Evolutionary conservation across 2,888 invertebrate genomes (phyloP).

Genomic region (Drosophila nr. fundita): DNA sequence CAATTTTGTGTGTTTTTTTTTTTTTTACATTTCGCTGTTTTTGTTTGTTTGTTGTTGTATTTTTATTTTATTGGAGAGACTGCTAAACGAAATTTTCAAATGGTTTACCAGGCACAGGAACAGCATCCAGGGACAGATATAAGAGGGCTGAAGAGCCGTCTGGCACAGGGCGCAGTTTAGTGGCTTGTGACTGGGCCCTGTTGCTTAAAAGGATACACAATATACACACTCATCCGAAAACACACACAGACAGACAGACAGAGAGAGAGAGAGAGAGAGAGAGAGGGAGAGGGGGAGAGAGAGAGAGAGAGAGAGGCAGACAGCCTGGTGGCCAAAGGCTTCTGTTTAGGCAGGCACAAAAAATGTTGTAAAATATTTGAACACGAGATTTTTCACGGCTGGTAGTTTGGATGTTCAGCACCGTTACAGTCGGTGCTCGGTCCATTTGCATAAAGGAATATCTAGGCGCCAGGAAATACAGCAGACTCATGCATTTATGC

Average conservation of each 20-base stretch:
- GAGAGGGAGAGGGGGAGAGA: neutral
- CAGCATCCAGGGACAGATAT: constrained; percentile 11
- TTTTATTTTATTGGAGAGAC: constrained; percentile 34
- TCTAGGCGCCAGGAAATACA: constrained; percentile 48
- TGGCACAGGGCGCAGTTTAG: constrained; percentile 61
- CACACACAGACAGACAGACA: constrained; percentile 5
- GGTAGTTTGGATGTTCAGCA: constrained; percentile 81
- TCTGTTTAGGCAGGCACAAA: constrained; percentile 73
- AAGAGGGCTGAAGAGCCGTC: constrained; percentile 12
- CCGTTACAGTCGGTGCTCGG: constrained; percentile 62
- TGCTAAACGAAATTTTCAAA: constrained; percentile 81
- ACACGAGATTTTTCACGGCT: constrained; percentile 81
- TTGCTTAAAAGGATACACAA: constrained; percentile 25
- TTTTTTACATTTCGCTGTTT: constrained; percentile 29
- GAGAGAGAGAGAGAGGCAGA: constrained; percentile 3
- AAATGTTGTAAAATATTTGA: constrained; percentile 80
- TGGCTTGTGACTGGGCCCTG: constrained; percentile 56
- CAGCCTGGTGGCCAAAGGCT: constrained; percentile 28
- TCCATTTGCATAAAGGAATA: constrained; percentile 72
- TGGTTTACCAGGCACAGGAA: constrained; percentile 68
- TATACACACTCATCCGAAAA: constrained; percentile 2
- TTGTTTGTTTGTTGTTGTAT: constrained; percentile 26
- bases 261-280: neutral
- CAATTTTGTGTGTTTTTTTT: constrained; percentile 17
- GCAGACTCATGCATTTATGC: constrained; percentile 63